Evolutionary conservation across 2,888 invertebrate species (phyloP), one percentile per base, ranked within the genome.

Genomic region (Oscheius sp.): DNA sequence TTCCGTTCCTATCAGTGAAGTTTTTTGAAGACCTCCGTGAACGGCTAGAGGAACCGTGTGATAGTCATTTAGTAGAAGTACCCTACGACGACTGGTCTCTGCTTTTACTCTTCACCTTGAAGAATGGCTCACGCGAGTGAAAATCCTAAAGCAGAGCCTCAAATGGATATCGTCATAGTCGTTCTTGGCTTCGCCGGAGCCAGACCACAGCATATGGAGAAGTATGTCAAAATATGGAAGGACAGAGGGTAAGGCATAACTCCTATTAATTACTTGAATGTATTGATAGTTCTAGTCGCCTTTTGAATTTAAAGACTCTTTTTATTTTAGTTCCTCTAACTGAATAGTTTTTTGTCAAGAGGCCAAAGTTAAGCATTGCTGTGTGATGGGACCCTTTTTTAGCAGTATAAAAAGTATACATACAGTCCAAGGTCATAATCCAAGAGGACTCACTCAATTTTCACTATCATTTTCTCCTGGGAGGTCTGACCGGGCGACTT

Each of bases 111-210:
- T 49, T 13, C 49, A 49, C 21, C 49, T 55, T 23, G 41, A 5
- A 59, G 18, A 29, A 59, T 59, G 41, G 2, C 59, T 6, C 41
- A 13, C 13, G 3, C n/a, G 3, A 9, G 6, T 23, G 25, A 23
- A 13, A 41, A 61, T 43, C 1, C 18, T 6, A 43, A 61, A 52
- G 52, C 25, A n/a, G 29, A 53, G 7, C 9, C 23, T 2, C 12
- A 29, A 7, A n/a, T 9, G n/a, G 66, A 52, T n/a, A 53, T 66
- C 18, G 66, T 52, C n/a, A 25, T 66, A 29, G 52, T 66, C n/a
- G 16, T 66, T 29, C 52, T 66, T 23, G 66, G 49, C 2, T 52
- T 66, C 12, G 66, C 52, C 0, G 66, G 66, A 27, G 66, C 64
- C 5, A 64, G 46, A 27, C 52, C 49, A 23, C 25, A 53, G 9